These are phyloP conservation scores for Sepioteuthis lessoniana DNA, from an alignment of 2,888 invertebrate species.

Conservation along the genomic window DNA sequence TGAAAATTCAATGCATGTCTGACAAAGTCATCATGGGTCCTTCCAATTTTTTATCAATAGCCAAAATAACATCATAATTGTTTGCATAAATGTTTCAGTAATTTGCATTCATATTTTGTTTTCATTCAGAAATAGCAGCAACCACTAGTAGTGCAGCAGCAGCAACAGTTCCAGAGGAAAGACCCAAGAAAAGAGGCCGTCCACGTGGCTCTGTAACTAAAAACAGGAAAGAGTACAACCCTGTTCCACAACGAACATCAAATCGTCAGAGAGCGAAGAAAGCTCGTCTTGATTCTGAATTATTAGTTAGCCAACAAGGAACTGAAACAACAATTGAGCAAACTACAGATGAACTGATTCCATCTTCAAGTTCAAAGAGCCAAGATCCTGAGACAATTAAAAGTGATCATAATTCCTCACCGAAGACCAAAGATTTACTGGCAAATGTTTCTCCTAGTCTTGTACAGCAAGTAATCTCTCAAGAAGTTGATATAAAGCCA, in stretches of 20 bases:
- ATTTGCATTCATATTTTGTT: not conserved
- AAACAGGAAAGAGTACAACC: not conserved
- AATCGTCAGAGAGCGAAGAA: not conserved
- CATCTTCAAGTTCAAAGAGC: not conserved
- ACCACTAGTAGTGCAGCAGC: not conserved
- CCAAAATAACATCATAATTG: too few species aligned
- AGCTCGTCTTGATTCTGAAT: not conserved
- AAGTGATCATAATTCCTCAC: not conserved
- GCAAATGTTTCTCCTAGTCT: constrained; percentile 3
- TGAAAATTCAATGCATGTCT: too few species aligned
- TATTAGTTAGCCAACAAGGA: not conserved
- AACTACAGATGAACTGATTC: not conserved
- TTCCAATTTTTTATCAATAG: too few species aligned
- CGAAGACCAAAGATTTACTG: not conserved
- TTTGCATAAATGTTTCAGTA: too few species aligned
- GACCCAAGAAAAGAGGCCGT: not conserved
- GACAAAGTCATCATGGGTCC: too few species aligned
- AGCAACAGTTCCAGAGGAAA: not conserved
- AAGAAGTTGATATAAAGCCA: constrained; percentile 11
- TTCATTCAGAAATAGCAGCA: not conserved
- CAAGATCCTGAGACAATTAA: not conserved
- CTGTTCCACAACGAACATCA: not conserved
- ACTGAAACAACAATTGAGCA: not conserved
- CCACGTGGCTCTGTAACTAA: not conserved
- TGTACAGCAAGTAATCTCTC: constrained; percentile 25